These are phyloP conservation scores for Laticauda laticaudata DNA, from an alignment of 2,113 vertebrate species.

Conservation along the genomic window DNA sequence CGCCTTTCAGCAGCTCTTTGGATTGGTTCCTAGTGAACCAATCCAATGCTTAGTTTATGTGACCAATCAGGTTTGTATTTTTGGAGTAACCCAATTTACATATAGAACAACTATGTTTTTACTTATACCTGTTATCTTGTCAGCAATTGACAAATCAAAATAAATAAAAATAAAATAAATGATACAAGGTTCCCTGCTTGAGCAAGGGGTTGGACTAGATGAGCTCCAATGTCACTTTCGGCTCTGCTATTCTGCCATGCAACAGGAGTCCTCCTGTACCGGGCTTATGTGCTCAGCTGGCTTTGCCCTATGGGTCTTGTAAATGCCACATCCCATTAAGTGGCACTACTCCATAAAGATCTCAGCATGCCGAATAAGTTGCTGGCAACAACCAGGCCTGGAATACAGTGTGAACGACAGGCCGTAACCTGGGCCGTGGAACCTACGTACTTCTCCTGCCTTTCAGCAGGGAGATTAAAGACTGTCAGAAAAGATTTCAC, in stretches of 20 bases:
- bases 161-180: no score
- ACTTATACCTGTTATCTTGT: no score
- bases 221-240: no score
- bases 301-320: neutral
- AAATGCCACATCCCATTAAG: slow-evolving; percentile 6
- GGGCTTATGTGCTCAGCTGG: neutral
- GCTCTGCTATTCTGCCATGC: no score
- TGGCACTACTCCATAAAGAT: neutral
- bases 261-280: neutral
- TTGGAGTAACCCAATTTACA: no score
- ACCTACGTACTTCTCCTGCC: neutral
- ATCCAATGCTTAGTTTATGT: no score
- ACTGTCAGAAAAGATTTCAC: neutral
- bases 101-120: no score
- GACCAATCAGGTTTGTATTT: no score
- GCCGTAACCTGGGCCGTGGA: neutral
- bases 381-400: neutral
- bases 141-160: no score
- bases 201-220: no score
- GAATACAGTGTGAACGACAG: slow-evolving; percentile 4
- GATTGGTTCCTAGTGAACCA: no score
- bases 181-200: neutral
- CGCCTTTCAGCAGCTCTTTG: no score
- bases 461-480: neutral
- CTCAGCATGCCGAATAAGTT: neutral